Percentiles rank a stretch among this genome's conserved stretches.
These are phyloP conservation scores for Pyrrhia umbra DNA, from an alignment of 2,888 invertebrate genomes.

Conservation along the genomic window DNA sequence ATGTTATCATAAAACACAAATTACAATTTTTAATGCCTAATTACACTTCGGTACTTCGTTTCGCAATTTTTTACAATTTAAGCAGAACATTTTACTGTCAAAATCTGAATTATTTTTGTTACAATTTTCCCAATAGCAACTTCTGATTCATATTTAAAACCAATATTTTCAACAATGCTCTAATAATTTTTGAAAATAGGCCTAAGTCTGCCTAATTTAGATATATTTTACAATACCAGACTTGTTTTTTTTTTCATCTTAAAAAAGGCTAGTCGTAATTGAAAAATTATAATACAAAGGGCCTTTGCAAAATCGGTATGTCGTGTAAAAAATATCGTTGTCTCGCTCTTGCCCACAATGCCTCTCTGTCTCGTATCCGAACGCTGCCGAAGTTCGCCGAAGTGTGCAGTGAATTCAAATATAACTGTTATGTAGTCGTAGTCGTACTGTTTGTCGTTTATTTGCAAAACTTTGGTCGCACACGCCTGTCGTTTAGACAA, in stretches of 20 bases:
- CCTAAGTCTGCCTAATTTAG: neutral
- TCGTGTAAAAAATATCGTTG: neutral
- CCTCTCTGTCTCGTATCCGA: neutral
- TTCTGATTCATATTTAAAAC: too few species aligned
- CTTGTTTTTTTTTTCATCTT: too few species aligned
- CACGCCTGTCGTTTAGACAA: constrained; percentile 70
- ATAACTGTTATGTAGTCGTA: constrained; percentile 46
- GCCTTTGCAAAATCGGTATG: too few species aligned
- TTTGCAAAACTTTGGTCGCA: constrained; percentile 64
- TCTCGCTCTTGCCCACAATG: constrained; percentile 1
- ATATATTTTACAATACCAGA: neutral
- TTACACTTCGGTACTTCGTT: constrained; percentile 47
- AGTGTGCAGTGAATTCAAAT: constrained; percentile 55
- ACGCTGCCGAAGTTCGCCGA: constrained; percentile 42
- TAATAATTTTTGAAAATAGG: neutral
- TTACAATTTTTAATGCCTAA: constrained; percentile 58
- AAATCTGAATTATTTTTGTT: neutral
- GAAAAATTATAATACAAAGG: too few species aligned
- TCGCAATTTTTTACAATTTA: constrained; percentile 34
- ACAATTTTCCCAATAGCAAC: neutral
- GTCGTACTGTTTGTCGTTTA: constrained; percentile 53
- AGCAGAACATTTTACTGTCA: constrained; percentile 7
- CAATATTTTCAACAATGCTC: neutral
- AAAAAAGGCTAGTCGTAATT: too few species aligned
- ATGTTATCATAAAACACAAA: constrained; percentile 49